phyloP scores from a whole-genome alignment of 2,888 invertebrate species.

The Hesperia comma region DNA sequence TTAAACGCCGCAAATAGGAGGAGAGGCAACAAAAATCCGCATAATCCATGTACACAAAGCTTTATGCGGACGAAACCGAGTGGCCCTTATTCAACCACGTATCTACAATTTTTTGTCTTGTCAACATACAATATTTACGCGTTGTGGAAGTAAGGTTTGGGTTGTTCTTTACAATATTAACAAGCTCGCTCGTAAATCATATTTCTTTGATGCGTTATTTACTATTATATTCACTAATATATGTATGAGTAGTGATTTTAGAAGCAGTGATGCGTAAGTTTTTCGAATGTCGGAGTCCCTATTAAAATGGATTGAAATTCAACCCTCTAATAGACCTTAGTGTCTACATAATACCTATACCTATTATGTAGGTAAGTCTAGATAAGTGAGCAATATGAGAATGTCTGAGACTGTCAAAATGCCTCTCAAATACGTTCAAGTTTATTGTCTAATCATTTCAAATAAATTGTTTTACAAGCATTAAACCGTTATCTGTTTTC shows the following conservation, averaged over 20 bases:
- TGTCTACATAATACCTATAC: too few species aligned
- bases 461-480: slow-evolving; percentile 8
- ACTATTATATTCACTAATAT: neutral
- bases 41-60: slow-evolving; percentile 50
- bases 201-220: neutral
- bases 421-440: neutral
- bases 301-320: too few species aligned
- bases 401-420: neutral
- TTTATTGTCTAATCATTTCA: neutral
- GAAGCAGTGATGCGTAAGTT: too few species aligned
- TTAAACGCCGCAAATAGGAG: slow-evolving; percentile 38
- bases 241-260: too few species aligned
- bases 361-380: too few species aligned
- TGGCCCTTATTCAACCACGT: slow-evolving; percentile 9
- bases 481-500: slow-evolving; percentile 5
- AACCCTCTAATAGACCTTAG: too few species aligned
- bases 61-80: slow-evolving; percentile 47
- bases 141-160: slow-evolving; percentile 14
- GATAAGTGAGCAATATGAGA: too few species aligned
- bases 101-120: slow-evolving; percentile 20
- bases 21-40: slow-evolving; percentile 55
- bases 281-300: too few species aligned
- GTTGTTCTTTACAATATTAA: slow-evolving; percentile 10
- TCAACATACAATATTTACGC: slow-evolving; percentile 21
- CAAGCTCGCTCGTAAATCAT: slow-evolving; percentile 8